Conservation (phyloP, 2,113 vertebrate genomes). For the Melierax canorus region DNA sequence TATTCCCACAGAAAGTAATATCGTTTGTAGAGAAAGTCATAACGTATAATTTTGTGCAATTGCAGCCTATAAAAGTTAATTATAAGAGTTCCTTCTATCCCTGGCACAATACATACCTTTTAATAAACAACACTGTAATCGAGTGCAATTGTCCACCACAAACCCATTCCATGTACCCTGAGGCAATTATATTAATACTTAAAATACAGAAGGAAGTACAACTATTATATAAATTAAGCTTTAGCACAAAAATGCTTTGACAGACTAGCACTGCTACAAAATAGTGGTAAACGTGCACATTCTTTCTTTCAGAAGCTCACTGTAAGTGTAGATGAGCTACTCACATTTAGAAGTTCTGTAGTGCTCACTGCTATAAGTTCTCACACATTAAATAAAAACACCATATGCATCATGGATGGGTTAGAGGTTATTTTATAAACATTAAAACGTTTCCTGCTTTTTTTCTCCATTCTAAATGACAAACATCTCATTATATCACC, state of each 20-base stretch:
- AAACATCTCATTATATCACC: neutral
- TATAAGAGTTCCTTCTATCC: neutral
- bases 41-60: neutral
- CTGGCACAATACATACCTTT: neutral
- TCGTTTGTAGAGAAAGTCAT: neutral
- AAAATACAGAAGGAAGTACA: constrained; percentile 18
- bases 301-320: neutral
- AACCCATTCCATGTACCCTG: neutral
- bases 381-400: neutral
- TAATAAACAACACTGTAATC: constrained; percentile 31
- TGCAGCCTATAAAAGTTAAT: constrained; percentile 25
- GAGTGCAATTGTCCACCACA: neutral
- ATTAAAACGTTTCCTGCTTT: neutral
- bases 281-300: neutral
- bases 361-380: neutral
- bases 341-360: neutral
- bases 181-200: neutral
- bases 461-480: neutral
- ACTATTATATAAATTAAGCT: neutral
- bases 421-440: neutral
- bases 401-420: neutral
- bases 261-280: neutral
- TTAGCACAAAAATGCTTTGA: constrained; percentile 4
- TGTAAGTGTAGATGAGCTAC: neutral
- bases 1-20: neutral